Evolutionary conservation across 2,113 vertebrate species (phyloP).

Genomic region (Onychorhynchus coronatus): DNA sequence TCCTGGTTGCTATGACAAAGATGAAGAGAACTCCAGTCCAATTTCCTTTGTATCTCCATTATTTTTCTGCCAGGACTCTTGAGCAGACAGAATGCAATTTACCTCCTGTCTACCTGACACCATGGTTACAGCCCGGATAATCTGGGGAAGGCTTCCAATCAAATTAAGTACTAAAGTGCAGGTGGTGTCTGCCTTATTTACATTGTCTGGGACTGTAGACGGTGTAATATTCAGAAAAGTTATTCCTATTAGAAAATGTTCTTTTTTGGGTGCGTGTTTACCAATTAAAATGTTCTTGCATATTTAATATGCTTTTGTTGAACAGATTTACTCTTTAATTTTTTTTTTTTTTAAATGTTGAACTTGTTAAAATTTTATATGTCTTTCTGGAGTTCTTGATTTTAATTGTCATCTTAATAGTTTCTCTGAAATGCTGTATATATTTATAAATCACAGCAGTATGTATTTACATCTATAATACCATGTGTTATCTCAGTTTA

Average conservation of each 20-base stretch:
- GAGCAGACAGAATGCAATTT: slow-evolving; percentile 47
- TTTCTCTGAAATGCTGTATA: neutral
- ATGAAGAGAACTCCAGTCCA: slow-evolving; percentile 47
- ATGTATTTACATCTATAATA: neutral
- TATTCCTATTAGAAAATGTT: neutral
- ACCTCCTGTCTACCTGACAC: slow-evolving; percentile 66
- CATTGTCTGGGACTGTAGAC: slow-evolving; percentile 37
- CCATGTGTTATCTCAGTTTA: neutral
- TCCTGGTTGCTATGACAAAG: slow-evolving; percentile 65
- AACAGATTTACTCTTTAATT: neutral
- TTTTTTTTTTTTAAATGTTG: neutral
- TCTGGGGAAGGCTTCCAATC: slow-evolving; percentile 35
- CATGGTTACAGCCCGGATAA: slow-evolving; percentile 49
- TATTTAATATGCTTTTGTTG: neutral
- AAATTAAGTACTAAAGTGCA: slow-evolving; percentile 33
- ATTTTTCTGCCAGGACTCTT: slow-evolving; percentile 50
- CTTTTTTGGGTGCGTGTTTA: neutral
- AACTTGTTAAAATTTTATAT: neutral
- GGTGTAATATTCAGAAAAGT: slow-evolving; percentile 16
- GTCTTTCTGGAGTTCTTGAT: neutral
- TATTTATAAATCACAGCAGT: neutral
- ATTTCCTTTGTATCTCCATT: slow-evolving; percentile 61
- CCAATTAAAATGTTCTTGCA: neutral
- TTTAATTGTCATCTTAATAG: neutral
- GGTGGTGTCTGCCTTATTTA: slow-evolving; percentile 52